These are phyloP conservation scores for Pelochelys cantorii DNA, from an alignment of 2,797 vertebrate species.

Conservation along the genomic window DNA sequence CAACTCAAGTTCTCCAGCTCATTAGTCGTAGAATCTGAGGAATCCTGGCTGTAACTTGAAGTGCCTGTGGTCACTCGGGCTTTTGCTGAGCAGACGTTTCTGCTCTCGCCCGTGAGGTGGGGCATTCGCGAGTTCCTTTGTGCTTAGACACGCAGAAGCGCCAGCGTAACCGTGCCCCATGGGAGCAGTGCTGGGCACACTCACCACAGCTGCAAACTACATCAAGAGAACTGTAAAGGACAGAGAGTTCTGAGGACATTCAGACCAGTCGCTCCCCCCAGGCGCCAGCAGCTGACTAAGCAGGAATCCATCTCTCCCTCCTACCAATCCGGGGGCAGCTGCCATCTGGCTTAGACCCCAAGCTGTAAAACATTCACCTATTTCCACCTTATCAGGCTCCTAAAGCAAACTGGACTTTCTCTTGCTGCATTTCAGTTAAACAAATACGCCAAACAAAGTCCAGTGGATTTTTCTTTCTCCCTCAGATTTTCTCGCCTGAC, in stretches of 20 bases:
- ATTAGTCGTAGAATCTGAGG: background rate
- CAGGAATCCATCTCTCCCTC: background rate
- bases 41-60: background rate
- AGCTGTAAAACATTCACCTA: fast-evolving
- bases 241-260: background rate
- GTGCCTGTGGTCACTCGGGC: background rate
- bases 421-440: background rate
- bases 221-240: background rate
- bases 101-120: background rate
- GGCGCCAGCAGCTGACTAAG: fast-evolving
- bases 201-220: background rate
- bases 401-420: background rate
- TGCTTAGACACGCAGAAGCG: no score
- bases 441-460: slow-evolving; percentile 25
- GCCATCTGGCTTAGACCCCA: background rate
- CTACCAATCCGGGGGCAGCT: background rate
- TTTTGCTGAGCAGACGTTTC: background rate
- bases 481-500: background rate
- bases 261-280: background rate
- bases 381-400: background rate
- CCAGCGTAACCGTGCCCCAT: no score
- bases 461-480: background rate
- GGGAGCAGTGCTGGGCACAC: background rate
- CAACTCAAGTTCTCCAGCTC: background rate
- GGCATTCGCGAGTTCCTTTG: background rate